Base-by-base conservation (phyloP, 2,888 invertebrate species). In the Synergus itoensis region DNA sequence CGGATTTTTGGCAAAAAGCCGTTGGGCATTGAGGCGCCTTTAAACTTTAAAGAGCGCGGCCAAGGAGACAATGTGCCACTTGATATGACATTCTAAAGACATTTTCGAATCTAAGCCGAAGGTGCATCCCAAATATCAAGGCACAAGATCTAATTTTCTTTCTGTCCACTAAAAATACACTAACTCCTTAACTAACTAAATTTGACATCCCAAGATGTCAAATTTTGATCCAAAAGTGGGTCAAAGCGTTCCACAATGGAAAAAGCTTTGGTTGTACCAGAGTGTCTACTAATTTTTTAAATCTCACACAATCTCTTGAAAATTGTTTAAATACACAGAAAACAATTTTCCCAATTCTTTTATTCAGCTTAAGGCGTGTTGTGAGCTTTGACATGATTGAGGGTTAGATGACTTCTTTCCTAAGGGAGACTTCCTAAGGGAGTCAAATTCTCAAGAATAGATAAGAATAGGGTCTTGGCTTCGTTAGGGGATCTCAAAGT, bases 371-470 rank as follows among this genome's bases (percentile, higher is more conserved):
- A 73, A 53, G 53, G 73, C 36, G 53, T 73, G 11, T 36, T 48
- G 73, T 53, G 28, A 40, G 36, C n/a, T 48, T 73, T 73, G 73
- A 73, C 53, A 73, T 73, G 53, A 69, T 53, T 73, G 73, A 73
- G 69, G 69, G 53, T 53, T 73, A 53, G n/a, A n/a, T 48, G 69
- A 73, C 69, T 73, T 73, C n/a, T 73, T 48, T 73, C 53, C 69
- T 73, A 73, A n/a, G n/a, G n/a, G n/a, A n/a, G n/a, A n/a, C n/a
- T n/a, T n/a, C 53, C 69, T 73, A 48, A 53, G 69, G 69, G 36
- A 53, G 36, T 73, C 53, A 53, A 53, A 48, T 28, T 16, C 28
- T 69, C 48, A 14, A 48, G 40, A 45, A 16, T 48, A 43, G 67
- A 16, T 40, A 18, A 41, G 41, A 67, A 43, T 14, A n/a, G 36